phyloP scores from a whole-genome alignment of 1,140 invertebrate genomes.

The Lepidurus couesii region DNA sequence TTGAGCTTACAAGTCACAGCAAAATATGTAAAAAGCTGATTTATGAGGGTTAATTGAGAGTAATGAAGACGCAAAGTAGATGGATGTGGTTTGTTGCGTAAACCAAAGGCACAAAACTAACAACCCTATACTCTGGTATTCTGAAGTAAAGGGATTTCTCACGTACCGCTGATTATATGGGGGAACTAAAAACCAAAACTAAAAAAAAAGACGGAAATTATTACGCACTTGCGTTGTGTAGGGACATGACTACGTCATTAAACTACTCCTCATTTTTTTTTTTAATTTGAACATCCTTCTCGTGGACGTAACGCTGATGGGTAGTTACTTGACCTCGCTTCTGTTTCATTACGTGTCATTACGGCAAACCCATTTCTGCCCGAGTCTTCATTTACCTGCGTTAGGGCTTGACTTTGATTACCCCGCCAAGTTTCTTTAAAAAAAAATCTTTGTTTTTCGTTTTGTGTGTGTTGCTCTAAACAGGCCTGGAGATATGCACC shows the following conservation, averaged over 20 bases:
- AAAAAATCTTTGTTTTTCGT: slow-evolving; percentile 21
- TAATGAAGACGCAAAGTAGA: neutral
- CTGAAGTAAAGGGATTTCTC: neutral
- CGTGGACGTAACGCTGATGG: neutral
- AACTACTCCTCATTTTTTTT: neutral
- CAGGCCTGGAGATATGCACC: slow-evolving; percentile 39
- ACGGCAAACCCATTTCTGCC: slow-evolving; percentile 38
- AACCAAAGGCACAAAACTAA: neutral
- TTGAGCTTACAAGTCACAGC: neutral
- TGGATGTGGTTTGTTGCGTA: neutral
- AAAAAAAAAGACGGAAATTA: neutral
- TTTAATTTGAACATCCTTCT: neutral
- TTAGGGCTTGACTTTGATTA: neutral
- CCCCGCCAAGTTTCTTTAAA: neutral
- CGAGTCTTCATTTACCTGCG: neutral
- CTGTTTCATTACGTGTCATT: slow-evolving; percentile 33
- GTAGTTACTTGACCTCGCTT: slow-evolving; percentile 4
- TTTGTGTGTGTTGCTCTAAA: neutral
- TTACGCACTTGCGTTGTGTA: neutral
- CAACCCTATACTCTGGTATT: neutral
- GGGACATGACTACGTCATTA: slow-evolving; percentile 2
- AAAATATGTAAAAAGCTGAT: neutral
- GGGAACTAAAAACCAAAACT: neutral
- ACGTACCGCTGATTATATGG: neutral
- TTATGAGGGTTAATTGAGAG: neutral